These are phyloP conservation scores for Aythya baeri DNA, from an alignment of 2,113 vertebrate genomes.

Conservation along the genomic window DNA sequence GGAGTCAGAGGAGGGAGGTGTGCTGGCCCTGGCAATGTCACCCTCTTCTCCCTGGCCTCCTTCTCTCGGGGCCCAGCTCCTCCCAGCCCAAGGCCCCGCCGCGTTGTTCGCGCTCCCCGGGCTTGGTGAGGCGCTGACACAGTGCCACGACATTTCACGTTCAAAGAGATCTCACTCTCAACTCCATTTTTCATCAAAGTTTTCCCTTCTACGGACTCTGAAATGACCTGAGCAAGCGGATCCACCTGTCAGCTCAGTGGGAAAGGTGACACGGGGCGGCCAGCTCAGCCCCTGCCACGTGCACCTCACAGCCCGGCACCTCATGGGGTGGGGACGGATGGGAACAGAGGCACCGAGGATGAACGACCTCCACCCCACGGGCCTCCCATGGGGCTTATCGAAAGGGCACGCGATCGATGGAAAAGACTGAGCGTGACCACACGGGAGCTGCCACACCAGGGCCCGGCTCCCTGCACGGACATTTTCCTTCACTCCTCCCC, in stretches of 20 bases:
- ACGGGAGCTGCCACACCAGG: background rate
- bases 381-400: background rate
- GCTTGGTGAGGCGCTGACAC: background rate
- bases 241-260: background rate
- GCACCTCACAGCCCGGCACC: rapidly evolving
- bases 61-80: rapidly evolving
- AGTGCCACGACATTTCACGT: background rate
- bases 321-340: rapidly evolving
- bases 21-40: background rate
- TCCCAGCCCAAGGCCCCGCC: background rate
- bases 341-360: background rate
- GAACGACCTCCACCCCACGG: background rate
- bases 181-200: background rate
- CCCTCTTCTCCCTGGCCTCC: background rate
- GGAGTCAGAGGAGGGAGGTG: background rate
- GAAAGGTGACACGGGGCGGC: background rate
- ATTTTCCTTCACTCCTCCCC: background rate
- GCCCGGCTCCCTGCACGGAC: background rate
- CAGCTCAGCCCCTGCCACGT: background rate
- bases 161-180: background rate
- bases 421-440: background rate
- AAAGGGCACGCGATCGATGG: background rate
- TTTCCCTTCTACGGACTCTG: background rate
- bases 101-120: background rate
- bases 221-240: rapidly evolving